Conservation (phyloP, 2,797 vertebrate genomes). For the Danio kyathit region DNA sequence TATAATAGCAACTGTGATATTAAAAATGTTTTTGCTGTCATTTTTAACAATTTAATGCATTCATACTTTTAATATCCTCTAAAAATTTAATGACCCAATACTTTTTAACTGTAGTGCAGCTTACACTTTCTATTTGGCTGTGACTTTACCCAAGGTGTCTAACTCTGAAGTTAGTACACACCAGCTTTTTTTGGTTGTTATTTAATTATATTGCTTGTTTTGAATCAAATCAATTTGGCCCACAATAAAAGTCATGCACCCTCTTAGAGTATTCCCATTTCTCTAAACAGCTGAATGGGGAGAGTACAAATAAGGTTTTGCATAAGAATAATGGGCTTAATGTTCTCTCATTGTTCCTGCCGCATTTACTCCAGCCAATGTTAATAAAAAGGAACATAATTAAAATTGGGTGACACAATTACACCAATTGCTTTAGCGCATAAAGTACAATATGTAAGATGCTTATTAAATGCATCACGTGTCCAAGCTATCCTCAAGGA, state of each 20-base stretch:
- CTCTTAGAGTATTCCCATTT: conserved; percentile 12
- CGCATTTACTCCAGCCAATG: background rate
- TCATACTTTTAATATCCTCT: too few relatives aligned
- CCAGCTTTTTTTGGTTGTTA: background rate
- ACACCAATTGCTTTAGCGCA: conserved; percentile 1
- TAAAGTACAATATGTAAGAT: background rate
- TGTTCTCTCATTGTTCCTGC: background rate
- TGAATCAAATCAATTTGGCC: background rate
- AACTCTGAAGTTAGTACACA: background rate
- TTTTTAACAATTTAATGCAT: too few relatives aligned
- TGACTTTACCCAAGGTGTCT: background rate
- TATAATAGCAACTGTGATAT: too few relatives aligned
- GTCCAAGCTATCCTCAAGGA: background rate
- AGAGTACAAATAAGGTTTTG: background rate
- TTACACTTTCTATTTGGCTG: background rate
- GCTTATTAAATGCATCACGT: conserved; percentile 5
- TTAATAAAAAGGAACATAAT: conserved; percentile 5
- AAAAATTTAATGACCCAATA: background rate
- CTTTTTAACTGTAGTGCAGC: background rate
- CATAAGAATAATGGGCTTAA: conserved; percentile 2
- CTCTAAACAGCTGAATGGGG: conserved; percentile 15
- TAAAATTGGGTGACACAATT: conserved; percentile 3
- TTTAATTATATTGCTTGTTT: background rate
- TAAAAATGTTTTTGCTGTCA: too few relatives aligned
- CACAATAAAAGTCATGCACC: background rate